Percentiles rank a stretch among this genome's conserved stretches.
phyloP scores from a whole-genome alignment of 2,113 vertebrate genomes.

The Coptodon bakossiorum region DNA sequence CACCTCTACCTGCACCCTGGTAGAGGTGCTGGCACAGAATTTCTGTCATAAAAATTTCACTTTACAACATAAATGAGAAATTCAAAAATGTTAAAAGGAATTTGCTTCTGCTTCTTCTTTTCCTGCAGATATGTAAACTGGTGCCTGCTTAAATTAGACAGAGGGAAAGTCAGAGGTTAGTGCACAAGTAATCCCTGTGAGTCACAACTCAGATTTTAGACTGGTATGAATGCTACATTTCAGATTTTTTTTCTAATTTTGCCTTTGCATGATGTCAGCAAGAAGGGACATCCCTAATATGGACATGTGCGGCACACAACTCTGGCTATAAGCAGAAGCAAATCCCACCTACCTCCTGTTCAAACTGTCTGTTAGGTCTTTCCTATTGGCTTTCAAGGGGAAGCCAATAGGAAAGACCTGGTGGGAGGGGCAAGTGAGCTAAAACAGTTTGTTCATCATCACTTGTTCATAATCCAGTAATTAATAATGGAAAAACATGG shows the following conservation, averaged over 20 bases:
- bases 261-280: not conserved
- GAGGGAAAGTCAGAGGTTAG: not conserved
- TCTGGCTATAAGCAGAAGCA: not conserved
- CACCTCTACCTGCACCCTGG: not conserved
- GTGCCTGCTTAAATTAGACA: not conserved
- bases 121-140: not conserved
- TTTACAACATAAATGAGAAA: not conserved
- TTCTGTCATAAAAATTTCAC: not conserved
- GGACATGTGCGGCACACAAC: accelerated
- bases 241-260: not conserved
- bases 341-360: not conserved
- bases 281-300: not conserved
- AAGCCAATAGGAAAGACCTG: accelerated
- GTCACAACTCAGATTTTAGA: not conserved
- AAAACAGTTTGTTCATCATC: too few species aligned
- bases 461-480: not conserved
- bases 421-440: too few species aligned
- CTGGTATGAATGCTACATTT: not conserved
- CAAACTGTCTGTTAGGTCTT: not conserved
- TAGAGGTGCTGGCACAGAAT: not conserved
- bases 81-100: not conserved
- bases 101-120: not conserved
- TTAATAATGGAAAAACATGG: not conserved
- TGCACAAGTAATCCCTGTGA: not conserved
- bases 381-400: not conserved